Evolutionary conservation across 2,797 vertebrate species (phyloP), one percentile per base, ranked within the genome.

Genomic region (Rousettus madagascariensis): DNA sequence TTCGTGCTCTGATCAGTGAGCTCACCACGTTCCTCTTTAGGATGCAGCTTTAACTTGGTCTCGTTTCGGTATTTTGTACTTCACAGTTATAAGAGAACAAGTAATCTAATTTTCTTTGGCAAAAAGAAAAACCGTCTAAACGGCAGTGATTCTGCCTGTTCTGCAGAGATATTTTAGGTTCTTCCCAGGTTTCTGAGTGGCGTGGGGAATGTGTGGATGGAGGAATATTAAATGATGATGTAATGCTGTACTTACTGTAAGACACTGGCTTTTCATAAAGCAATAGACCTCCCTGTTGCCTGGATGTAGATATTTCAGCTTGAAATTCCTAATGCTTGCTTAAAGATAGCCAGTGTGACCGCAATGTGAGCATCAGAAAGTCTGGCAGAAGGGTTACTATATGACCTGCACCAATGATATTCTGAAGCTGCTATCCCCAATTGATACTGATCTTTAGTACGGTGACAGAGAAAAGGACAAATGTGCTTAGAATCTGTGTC

Each of bases 81-180:
- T 87, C 30, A 36, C 28, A 22, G 38, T 78, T 69, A 13, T 43
- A 91, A 93, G 36, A 36, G 63, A 86, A 68, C 38, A 86, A 74
- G 80, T 86, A 88, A 63, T 53, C 84, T 69, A 71, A 24, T 74
- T 95, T 94, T 95, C 57, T 63, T 24, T 28, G 46, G 26, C 26
- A 49, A 61, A 85, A 61, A 77, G 28, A 53, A 46, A 80, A 89
- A 36, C 61, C 38, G n/a, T 83, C 36, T 77, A 38, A 94, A 51
- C 22, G 83, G 36, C 12, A 80, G 0, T n/a, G 13, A 59, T 22
- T 83, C 63, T 77, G 20, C 65, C 49, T 71, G 68, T 41, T 75
- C 9, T 79, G 57, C 11, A 36, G 78, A 68, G 61, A 22, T 65
- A 61, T 26, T 78, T 55, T n/a, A 33, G n/a, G 15, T 65, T 46